phyloP scores from a whole-genome alignment of 2,888 invertebrate species.

The Hydriomena furcata region DNA sequence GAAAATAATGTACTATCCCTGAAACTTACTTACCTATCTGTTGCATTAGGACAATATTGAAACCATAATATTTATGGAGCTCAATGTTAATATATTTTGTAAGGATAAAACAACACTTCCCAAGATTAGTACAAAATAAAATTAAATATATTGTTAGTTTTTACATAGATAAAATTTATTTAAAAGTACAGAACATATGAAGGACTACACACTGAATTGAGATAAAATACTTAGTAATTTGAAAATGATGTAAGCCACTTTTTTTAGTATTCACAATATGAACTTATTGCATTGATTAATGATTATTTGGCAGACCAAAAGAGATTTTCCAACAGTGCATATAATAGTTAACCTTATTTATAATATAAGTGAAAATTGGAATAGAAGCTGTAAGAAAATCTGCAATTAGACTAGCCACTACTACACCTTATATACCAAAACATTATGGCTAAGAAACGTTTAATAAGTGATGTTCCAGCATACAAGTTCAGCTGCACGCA shows the following conservation, averaged over 20 bases:
- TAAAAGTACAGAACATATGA: conserved; percentile 83
- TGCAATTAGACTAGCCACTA: conserved; percentile 83
- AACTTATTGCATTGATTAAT: conserved; percentile 80
- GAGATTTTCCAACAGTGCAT: conserved; percentile 84
- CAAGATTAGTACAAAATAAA: conserved; percentile 84
- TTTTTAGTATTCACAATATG: conserved; percentile 81
- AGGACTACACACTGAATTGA: conserved; percentile 83
- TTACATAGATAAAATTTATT: conserved; percentile 82
- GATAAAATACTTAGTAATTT: conserved; percentile 82
- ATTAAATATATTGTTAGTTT: conserved; percentile 84
- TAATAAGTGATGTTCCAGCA: conserved; percentile 80
- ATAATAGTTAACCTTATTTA: conserved; percentile 75
- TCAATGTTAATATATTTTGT: conserved; percentile 84
- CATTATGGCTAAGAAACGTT: conserved; percentile 79
- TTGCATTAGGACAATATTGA: conserved; percentile 59
- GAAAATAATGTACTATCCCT: neutral
- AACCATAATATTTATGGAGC: conserved; percentile 80
- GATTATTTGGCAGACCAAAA: conserved; percentile 82
- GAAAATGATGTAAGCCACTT: conserved; percentile 82
- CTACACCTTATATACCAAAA: conserved; percentile 82
- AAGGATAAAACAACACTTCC: conserved; percentile 84
- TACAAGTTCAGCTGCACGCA: conserved; percentile 81
- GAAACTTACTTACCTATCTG: conserved; percentile 13
- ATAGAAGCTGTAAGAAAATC: conserved; percentile 84
- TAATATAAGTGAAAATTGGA: conserved; percentile 80